A percentile compares a stretch with the other conserved stretches of the same genome.
Conservation (phyloP, 2,113 vertebrate species). For the Pluvialis apricaria region DNA sequence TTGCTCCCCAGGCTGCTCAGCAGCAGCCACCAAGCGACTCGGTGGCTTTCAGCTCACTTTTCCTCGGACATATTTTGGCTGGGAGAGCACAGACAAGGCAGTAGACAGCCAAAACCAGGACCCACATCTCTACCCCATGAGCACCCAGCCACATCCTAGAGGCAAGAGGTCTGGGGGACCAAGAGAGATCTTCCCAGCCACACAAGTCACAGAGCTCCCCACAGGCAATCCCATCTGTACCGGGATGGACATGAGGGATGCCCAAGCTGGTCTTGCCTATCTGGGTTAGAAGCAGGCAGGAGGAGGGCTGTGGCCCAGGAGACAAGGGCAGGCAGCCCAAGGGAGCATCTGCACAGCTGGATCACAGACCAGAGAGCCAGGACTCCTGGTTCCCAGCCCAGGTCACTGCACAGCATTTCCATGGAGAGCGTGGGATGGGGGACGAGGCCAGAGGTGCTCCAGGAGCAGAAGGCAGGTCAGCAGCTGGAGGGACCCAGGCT, state of each 20-base stretch:
- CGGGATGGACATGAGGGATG: fast-evolving
- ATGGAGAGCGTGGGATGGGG: not conserved
- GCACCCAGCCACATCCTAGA: not conserved
- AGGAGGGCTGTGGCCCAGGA: not conserved
- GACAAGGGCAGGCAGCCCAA: not conserved
- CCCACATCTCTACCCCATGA: not conserved
- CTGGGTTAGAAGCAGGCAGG: not conserved
- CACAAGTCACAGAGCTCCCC: not conserved
- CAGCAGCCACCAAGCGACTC: not conserved
- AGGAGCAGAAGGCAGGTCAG: not conserved
- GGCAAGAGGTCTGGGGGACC: not conserved
- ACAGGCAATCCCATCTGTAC: not conserved
- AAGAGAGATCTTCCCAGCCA: not conserved
- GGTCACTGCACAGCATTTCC: not conserved
- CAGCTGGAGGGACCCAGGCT: not conserved
- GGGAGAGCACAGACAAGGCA: not conserved
- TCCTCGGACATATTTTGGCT: not conserved
- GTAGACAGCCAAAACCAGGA: not conserved
- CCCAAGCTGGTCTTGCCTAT: not conserved
- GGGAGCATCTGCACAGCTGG: constrained; percentile 1
- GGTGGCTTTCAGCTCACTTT: not conserved
- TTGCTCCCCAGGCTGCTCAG: not conserved
- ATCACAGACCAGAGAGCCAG: not conserved
- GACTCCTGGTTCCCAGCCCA: not conserved
- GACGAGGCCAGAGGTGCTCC: not conserved